A percentile compares a stretch with the other conserved stretches of the same genome.
phyloP scores from a whole-genome alignment of 2,113 vertebrate species.

The Tetrax tetrax region DNA sequence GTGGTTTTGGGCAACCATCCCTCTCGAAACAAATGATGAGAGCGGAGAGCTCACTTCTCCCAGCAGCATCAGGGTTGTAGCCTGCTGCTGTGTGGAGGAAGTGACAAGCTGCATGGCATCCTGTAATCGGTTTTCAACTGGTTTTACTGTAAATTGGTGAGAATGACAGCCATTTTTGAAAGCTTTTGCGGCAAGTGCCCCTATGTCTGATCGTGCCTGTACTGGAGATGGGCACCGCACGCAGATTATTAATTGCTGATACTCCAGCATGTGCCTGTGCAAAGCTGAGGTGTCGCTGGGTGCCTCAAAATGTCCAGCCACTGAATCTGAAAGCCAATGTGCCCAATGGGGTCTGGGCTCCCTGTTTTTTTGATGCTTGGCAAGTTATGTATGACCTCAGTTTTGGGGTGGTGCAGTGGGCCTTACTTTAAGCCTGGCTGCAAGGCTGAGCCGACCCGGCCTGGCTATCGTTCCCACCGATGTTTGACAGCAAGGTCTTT shows the following conservation, averaged over 20 bases:
- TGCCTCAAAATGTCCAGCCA: background rate
- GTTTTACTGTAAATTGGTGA: constrained; percentile 28
- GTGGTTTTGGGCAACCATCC: constrained; percentile 14
- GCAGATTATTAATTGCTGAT: background rate
- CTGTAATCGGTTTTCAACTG: background rate
- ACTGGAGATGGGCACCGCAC: background rate
- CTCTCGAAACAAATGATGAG: background rate
- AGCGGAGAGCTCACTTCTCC: background rate
- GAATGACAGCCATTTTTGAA: background rate
- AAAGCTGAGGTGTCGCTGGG: background rate
- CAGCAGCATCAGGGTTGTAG: background rate
- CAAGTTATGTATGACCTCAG: background rate
- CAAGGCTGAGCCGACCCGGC: background rate
- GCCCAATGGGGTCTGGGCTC: constrained; percentile 3
- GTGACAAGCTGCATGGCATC: background rate
- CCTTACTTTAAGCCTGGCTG: background rate
- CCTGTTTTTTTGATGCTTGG: background rate
- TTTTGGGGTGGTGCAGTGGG: background rate
- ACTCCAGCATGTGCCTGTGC: background rate
- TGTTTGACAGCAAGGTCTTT: background rate
- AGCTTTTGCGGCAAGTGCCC: background rate
- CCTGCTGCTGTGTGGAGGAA: background rate
- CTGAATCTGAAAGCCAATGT: background rate
- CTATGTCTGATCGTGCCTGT: background rate
- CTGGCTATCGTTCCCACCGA: background rate